phyloP scores from a whole-genome alignment of 2,888 invertebrate species.

The Eurytoma californica region DNA sequence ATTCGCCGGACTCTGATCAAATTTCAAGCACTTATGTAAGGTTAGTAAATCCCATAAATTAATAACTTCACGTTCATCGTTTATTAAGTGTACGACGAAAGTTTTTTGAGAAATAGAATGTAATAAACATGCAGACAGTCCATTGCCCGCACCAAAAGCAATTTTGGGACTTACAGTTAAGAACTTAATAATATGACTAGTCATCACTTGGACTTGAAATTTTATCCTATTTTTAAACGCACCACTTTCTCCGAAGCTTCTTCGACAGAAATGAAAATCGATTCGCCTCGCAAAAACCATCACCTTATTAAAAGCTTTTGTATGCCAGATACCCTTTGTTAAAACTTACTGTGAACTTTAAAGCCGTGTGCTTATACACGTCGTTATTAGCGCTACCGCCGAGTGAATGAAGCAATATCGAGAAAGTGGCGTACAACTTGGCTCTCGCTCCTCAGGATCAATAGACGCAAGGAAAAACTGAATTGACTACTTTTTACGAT shows the following conservation, averaged over 20 bases:
- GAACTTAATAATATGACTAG: constrained; percentile 56
- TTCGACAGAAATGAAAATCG: not conserved
- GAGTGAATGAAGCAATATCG: not conserved
- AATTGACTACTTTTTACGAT: too few relatives aligned
- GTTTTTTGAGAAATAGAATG: constrained; percentile 23
- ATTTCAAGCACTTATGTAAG: constrained; percentile 44
- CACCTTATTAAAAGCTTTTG: constrained; percentile 22
- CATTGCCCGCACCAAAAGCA: constrained; percentile 74
- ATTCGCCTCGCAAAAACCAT: constrained; percentile 10
- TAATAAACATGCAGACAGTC: constrained; percentile 54
- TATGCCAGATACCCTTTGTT: not conserved
- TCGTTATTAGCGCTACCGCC: not conserved
- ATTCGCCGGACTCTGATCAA: constrained; percentile 29
- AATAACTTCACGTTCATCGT: constrained; percentile 15
- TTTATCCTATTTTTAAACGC: constrained; percentile 35
- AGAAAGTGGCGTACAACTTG: constrained; percentile 39
- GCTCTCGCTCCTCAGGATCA: constrained; percentile 5
- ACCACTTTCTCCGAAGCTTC: constrained; percentile 54
- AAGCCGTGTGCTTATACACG: not conserved
- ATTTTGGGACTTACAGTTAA: constrained; percentile 65
- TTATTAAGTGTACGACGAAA: constrained; percentile 22
- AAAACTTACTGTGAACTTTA: constrained; percentile 21
- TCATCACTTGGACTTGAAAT: constrained; percentile 45
- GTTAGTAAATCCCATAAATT: constrained; percentile 43
- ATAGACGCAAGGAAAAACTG: too few relatives aligned